A percentile compares a stretch with the other conserved stretches of the same genome.
Conservation (phyloP, 2,797 vertebrate species). For the Microcaecilia unicolor region DNA sequence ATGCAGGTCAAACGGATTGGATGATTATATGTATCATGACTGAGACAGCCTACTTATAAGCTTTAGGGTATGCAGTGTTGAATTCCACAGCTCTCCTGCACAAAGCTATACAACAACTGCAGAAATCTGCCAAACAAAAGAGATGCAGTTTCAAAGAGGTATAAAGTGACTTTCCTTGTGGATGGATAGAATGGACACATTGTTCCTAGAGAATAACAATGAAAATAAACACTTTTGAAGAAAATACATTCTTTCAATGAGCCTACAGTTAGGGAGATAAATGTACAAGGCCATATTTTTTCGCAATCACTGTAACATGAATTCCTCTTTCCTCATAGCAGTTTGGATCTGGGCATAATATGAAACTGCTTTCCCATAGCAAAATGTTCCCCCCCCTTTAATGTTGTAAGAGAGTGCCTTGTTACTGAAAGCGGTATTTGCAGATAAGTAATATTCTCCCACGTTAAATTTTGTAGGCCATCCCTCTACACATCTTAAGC, state of each 20-base stretch:
- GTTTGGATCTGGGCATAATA: constrained; percentile 8
- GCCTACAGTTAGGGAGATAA: constrained; percentile 6
- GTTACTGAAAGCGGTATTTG: no score
- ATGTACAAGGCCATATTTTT: neutral
- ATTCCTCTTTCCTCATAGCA: neutral
- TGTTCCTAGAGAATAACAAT: constrained; percentile 43
- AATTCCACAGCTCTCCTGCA: constrained; percentile 46
- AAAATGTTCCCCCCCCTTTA: no score
- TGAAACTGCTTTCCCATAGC: no score
- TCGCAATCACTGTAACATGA: constrained; percentile 11
- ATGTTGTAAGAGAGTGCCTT: no score
- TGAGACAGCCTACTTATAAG: constrained; percentile 48
- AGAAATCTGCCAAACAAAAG: constrained; percentile 56
- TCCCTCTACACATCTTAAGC: neutral
- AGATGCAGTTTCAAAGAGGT: constrained; percentile 57
- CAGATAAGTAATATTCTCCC: neutral
- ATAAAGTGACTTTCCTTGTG: constrained; percentile 41
- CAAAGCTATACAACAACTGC: constrained; percentile 46
- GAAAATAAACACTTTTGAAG: constrained; percentile 46
- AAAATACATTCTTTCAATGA: constrained; percentile 27
- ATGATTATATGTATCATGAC: constrained; percentile 57
- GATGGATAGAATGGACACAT: constrained; percentile 33
- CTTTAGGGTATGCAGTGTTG: constrained; percentile 44
- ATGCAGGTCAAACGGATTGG: constrained; percentile 47
- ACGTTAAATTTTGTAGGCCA: neutral